Conservation (phyloP, 2,888 invertebrate genomes). For the Rhaphigaster nebulosa region DNA sequence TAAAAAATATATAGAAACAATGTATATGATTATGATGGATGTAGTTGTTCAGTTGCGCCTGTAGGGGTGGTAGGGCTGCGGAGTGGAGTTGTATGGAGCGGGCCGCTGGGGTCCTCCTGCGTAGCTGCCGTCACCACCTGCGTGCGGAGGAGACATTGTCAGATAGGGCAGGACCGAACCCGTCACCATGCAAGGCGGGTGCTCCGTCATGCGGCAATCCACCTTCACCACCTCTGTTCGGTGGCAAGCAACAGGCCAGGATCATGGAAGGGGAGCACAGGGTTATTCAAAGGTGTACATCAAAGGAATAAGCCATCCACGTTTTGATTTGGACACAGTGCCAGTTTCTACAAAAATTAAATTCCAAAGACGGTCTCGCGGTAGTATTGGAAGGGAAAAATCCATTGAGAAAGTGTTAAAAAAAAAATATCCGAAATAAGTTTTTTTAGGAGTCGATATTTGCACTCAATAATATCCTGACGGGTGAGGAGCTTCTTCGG, state of each 20-base stretch:
- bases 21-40: slow-evolving; percentile 45
- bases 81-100: slow-evolving; percentile 69
- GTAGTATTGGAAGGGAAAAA: neutral
- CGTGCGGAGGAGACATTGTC: slow-evolving; percentile 59
- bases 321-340: slow-evolving; percentile 24
- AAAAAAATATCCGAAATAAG: neutral
- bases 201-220: slow-evolving; percentile 59
- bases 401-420: neutral
- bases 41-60: slow-evolving; percentile 68
- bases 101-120: slow-evolving; percentile 72
- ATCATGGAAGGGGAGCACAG: slow-evolving; percentile 43
- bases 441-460: too few species aligned
- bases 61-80: slow-evolving; percentile 72
- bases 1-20: slow-evolving; percentile 55
- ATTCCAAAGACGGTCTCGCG: neutral
- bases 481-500: too few species aligned
- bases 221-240: slow-evolving; percentile 54
- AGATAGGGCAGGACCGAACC: slow-evolving; percentile 60
- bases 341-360: neutral
- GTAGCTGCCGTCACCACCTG: slow-evolving; percentile 64
- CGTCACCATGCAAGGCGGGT: slow-evolving; percentile 64
- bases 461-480: too few species aligned
- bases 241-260: slow-evolving; percentile 1
- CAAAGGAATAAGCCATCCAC: neutral
- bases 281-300: neutral